Conservation (phyloP, 2,797 vertebrate genomes). For the Vespertilio murinus region DNA sequence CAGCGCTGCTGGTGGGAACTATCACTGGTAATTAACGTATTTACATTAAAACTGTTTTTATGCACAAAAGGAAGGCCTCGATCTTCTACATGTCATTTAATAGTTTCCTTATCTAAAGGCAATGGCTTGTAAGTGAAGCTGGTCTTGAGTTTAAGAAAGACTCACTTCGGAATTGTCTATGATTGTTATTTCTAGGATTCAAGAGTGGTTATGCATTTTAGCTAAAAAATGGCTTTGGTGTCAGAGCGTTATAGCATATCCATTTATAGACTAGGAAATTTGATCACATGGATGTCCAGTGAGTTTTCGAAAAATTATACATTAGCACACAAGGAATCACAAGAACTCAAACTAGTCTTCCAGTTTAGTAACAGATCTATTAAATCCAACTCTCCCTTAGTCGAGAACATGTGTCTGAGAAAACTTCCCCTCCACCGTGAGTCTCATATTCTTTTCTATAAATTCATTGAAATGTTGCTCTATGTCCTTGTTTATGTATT, state of each 20-base stretch:
- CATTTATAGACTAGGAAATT: neutral
- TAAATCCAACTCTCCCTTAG: neutral
- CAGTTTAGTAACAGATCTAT: neutral
- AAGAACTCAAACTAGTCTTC: neutral
- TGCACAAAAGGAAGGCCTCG: neutral
- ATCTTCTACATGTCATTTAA: neutral
- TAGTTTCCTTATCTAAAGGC: conserved; percentile 5
- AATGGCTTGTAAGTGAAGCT: neutral
- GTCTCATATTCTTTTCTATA: neutral
- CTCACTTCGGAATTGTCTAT: neutral
- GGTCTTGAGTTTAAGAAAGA: conserved; percentile 37
- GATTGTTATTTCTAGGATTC: neutral
- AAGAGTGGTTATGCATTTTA: neutral
- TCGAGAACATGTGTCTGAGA: neutral
- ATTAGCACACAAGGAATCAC: neutral
- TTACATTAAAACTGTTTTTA: conserved; percentile 12
- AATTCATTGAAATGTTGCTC: neutral
- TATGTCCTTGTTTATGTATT: neutral
- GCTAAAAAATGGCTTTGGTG: neutral
- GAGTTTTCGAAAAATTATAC: neutral
- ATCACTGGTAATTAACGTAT: neutral
- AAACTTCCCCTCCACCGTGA: neutral
- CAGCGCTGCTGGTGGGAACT: neutral
- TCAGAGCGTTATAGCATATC: neutral
- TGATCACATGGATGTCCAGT: neutral